Evolutionary conservation across 2,888 invertebrate genomes (phyloP).

Genomic region (Cheilosia urbana): DNA sequence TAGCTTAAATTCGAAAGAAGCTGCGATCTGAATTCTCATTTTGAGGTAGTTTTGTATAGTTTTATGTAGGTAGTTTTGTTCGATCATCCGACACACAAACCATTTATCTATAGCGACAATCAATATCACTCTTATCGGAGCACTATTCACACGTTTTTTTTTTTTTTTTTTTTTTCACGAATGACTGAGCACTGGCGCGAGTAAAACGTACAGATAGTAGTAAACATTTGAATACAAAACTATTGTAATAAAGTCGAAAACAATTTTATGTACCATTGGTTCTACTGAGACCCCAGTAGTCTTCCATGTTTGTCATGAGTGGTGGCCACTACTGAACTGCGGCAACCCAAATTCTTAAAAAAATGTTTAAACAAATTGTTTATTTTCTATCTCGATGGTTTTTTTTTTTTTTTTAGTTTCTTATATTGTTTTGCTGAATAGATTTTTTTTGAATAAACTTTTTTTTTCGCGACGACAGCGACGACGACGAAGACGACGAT

Average conservation of each 20-base stretch:
- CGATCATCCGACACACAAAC: conserved; percentile 44
- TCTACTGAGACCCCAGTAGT: conserved; percentile 84
- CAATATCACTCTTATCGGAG: conserved; percentile 29
- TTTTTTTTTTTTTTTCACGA: too few species aligned
- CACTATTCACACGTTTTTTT: conserved; percentile 53
- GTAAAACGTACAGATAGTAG: conserved; percentile 37
- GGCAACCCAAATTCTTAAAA: conserved; percentile 59
- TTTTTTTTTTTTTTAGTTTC: conserved; percentile 56
- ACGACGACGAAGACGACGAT: conserved; percentile 61
- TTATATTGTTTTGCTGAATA: conserved; percentile 55
- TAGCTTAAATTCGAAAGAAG: not conserved
- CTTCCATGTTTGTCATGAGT: conserved; percentile 80
- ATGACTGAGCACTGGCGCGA: conserved; percentile 47
- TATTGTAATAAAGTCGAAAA: conserved; percentile 41
- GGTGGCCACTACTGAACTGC: conserved; percentile 77
- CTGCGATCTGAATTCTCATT: not conserved
- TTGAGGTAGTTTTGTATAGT: not conserved
- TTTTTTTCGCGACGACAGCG: conserved; percentile 62
- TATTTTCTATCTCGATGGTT: conserved; percentile 1
- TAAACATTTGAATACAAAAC: conserved; percentile 39
- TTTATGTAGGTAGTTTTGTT: not conserved
- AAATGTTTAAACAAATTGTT: conserved; percentile 50
- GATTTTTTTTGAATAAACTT: conserved; percentile 51
- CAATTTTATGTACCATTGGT: conserved; percentile 81
- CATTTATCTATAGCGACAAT: conserved; percentile 42